Evolutionary conservation across 1,140 invertebrate species (phyloP).

Genomic region (Macrobrachium nipponense): DNA sequence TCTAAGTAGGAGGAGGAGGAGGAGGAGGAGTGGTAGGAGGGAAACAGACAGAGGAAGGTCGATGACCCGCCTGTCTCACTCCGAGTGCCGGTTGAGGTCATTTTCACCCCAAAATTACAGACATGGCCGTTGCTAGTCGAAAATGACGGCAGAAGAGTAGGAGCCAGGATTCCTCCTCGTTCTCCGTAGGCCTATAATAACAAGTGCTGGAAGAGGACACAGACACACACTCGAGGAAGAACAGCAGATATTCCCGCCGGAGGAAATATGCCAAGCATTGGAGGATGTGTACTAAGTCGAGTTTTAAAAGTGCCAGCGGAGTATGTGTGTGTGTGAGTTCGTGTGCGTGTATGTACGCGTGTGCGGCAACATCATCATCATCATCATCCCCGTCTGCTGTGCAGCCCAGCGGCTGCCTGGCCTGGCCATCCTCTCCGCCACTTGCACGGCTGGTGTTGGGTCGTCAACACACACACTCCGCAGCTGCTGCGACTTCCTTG

Average conservation of each 20-base stretch:
- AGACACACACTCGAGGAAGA: not conserved
- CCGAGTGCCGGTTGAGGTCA: constrained; percentile 50
- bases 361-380: not conserved
- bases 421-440: constrained; percentile 42
- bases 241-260: not conserved
- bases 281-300: constrained; percentile 40
- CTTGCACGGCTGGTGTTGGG: constrained; percentile 38
- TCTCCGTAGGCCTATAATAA: not conserved
- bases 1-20: constrained; percentile 5
- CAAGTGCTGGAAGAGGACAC: not conserved
- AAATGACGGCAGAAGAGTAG: too few species aligned
- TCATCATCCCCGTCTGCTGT: too few species aligned
- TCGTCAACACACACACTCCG: constrained; percentile 30
- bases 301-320: constrained; percentile 39
- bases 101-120: constrained; percentile 31
- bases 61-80: constrained; percentile 48
- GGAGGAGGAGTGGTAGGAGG: constrained; percentile 30
- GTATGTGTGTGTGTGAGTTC: constrained; percentile 17
- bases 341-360: constrained; percentile 25
- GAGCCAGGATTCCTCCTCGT: not conserved
- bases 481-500: not conserved
- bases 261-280: not conserved
- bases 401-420: not conserved
- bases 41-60: constrained; percentile 48
- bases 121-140: too few species aligned